Evolutionary conservation across 2,797 vertebrate genomes (phyloP), one percentile per base, ranked within the genome.

Genomic region (Lophius americanus): DNA sequence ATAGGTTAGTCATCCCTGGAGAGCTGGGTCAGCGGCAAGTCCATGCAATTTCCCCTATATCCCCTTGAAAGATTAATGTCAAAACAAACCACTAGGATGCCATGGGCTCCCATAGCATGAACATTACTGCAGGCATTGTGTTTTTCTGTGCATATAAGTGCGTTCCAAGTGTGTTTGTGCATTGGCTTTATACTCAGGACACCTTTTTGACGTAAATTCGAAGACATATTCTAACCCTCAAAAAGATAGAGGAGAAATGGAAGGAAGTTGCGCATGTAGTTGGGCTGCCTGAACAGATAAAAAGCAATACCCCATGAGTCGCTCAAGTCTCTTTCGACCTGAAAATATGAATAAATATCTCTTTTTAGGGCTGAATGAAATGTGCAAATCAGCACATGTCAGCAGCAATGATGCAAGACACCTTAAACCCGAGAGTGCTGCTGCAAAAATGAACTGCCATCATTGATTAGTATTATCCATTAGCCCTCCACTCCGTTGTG

Each of bases 1-100:
- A 75, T 7, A 79, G 73, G 72, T 81, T 64, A 56, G 53, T 46
- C 60, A 62, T 79, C 77, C 70, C 79, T 33, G 7, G 59, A 66
- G 78, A 58, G 50, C 67, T 53, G 46, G 76, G 80, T 85, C 82
- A 85, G 71, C 78, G 64, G 58, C 50, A 62, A 68, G 69, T 61
- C 73, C 44, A 46, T 43, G 60, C 72, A 76, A 73, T 89, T 85
- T 84, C 51, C 62, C 48, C 59, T 49, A 73, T 79, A 87, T 83
- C 73, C 71, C 80, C 69, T 86, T 86, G 78, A 87, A 90, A 87
- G 81, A 88, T 90, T 85, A 77, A 88, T 87, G 81, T 85, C 73
- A 85, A 88, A 88, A 81, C 73, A 84, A 53, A 63, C 51, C 64
- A 70, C 64, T 64, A 68, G 70, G 75, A 82, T 68, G 67, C 64